These are phyloP conservation scores for Hyles lineata DNA, from an alignment of 2,888 invertebrate species.

Conservation along the genomic window DNA sequence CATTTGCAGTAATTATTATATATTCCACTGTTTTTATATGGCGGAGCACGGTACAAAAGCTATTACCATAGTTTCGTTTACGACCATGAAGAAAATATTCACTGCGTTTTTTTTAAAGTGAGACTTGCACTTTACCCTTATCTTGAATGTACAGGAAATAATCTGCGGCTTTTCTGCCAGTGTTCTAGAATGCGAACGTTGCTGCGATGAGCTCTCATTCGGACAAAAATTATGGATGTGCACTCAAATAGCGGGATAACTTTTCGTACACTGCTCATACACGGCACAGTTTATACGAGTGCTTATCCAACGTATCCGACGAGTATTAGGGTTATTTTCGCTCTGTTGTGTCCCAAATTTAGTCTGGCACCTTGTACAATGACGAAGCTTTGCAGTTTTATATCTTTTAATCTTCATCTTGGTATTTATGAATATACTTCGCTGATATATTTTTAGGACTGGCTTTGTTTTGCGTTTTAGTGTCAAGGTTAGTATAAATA, in stretches of 20 bases:
- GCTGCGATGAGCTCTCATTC: constrained; percentile 6
- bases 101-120: neutral
- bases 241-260: constrained; percentile 8
- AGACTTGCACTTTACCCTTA: neutral
- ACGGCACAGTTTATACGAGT: neutral
- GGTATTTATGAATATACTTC: too few relatives aligned
- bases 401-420: too few relatives aligned
- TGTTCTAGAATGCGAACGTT: neutral
- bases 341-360: neutral
- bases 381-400: too few relatives aligned
- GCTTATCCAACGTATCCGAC: neutral
- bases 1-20: too few relatives aligned
- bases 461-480: too few relatives aligned
- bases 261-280: neutral
- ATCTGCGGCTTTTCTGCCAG: neutral
- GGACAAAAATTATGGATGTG: constrained; percentile 2
- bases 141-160: constrained; percentile 10
- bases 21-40: too few relatives aligned
- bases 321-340: neutral
- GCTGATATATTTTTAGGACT: too few relatives aligned
- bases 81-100: neutral
- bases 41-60: too few relatives aligned
- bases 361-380: neutral
- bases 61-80: too few relatives aligned
- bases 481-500: too few relatives aligned